Base-by-base conservation (phyloP, 2,888 invertebrate genomes). In the Agapostemon virescens region DNA sequence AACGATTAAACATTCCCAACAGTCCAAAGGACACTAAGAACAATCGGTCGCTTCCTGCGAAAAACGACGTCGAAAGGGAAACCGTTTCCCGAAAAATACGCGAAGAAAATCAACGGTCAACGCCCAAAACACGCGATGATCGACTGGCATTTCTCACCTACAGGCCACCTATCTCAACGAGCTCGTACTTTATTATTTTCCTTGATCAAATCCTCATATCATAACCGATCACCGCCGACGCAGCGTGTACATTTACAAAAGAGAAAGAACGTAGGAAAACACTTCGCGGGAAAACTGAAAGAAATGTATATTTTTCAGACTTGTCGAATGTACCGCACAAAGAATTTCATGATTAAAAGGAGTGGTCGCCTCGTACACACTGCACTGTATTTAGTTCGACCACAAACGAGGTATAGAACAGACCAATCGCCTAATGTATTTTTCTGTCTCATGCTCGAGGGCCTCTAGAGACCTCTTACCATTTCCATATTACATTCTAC, bases 51-150 rank as follows among this genome's bases (percentile, higher is more conserved):
- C 38, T 13, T n/a, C 2, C n/a, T n/a, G 2, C 26, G 15, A 4
- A 26, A 33, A 42, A 36, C 26, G 36, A 36, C 49, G 20, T 40
- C 26, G 15, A 20, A 33, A 58, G 61, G 6, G 17, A 66, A 72
- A 70, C 13, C 0, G 20, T 67, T 55, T 36, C 42, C 20, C 45
- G 17, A 17, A 61, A 30, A 30, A 80, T 61, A n/a, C 26, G 20
- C 6, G 17, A 61, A 26, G 55, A 68, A 78, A 81, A 67, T 49
- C 20, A 40, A 52, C 66, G 84, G 84, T 84, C 84, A 84, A 84
- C 84, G 84, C 84, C 83, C 83, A 83, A 82, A 82, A 77, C 69
- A 80, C 38, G 67, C 77, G 68, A 69, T 74, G 36, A 61, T 49
- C 30, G 26, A 67, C 33, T 74, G 42, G 23, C 15, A 68, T 67